Conservation (phyloP, 2,888 invertebrate species). For the Drosophila lutescens region DNA sequence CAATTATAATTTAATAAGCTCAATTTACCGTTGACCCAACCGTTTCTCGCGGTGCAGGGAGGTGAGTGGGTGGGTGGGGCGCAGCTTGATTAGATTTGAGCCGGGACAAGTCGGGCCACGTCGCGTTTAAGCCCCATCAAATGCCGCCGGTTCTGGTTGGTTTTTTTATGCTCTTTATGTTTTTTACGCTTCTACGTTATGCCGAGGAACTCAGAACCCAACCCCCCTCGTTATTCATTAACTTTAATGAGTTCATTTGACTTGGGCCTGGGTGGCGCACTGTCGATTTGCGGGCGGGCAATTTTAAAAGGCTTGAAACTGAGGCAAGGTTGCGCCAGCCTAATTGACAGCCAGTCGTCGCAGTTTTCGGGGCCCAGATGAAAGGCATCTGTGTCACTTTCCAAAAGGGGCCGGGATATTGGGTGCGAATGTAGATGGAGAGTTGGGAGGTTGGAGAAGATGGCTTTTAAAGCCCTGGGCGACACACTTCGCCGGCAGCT, state of each 20-base stretch:
- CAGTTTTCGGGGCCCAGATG: constrained; percentile 22
- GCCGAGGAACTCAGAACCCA: constrained; percentile 8
- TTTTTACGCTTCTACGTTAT: constrained; percentile 11
- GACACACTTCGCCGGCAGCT: constrained; percentile 40
- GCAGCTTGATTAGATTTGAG: constrained; percentile 35
- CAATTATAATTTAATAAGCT: constrained; percentile 21
- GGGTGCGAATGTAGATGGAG: background rate
- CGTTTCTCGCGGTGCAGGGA: constrained; percentile 12
- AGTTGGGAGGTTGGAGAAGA: background rate
- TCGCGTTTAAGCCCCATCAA: constrained; percentile 60
- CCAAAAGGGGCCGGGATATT: background rate
- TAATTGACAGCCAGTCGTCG: constrained; percentile 40
- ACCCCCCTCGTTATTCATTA: constrained; percentile 66
- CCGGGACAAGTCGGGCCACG: constrained; percentile 26
- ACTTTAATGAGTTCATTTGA: constrained; percentile 74
- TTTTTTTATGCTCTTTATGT: background rate
- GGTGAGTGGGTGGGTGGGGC: background rate
- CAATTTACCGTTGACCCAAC: constrained; percentile 2
- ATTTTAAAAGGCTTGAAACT: constrained; percentile 70
- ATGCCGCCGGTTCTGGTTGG: constrained; percentile 33
- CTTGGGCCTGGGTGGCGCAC: background rate
- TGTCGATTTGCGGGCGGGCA: constrained; percentile 58
- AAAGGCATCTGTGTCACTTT: constrained; percentile 38
- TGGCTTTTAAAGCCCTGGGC: constrained; percentile 10
- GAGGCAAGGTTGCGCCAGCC: constrained; percentile 51